phyloP scores from a whole-genome alignment of 2,888 invertebrate genomes.

The Cantharis lateralis region DNA sequence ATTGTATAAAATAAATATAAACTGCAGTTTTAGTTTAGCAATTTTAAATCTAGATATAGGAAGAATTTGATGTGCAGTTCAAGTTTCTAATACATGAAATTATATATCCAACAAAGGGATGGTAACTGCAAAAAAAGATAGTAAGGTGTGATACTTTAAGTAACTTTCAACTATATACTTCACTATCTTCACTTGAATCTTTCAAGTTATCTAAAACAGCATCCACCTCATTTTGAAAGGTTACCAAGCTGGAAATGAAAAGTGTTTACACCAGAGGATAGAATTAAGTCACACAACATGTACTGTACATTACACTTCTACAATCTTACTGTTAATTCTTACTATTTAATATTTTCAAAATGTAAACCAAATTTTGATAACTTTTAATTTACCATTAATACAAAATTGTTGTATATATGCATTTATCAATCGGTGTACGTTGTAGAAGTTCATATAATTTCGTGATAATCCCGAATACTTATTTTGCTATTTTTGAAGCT shows the following conservation, averaged over 20 bases:
- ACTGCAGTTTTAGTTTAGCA: background rate
- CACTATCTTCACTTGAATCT: slow-evolving; percentile 21
- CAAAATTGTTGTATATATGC: too few relatives aligned
- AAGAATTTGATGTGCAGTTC: background rate
- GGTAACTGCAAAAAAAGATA: slow-evolving; percentile 22
- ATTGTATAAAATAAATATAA: background rate
- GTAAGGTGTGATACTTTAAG: slow-evolving; percentile 13
- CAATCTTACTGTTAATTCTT: background rate
- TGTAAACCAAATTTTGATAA: background rate
- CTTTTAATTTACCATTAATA: too few relatives aligned
- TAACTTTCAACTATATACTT: slow-evolving; percentile 16
- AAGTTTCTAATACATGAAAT: background rate
- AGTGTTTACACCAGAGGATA: slow-evolving; percentile 10
- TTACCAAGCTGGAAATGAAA: slow-evolving; percentile 20
- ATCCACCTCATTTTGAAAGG: slow-evolving; percentile 23
- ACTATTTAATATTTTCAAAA: background rate
- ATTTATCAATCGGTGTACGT: too few relatives aligned
- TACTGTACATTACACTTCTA: background rate
- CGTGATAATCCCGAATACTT: background rate
- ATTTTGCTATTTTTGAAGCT: background rate
- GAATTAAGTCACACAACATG: slow-evolving; percentile 10
- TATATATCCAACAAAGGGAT: slow-evolving; percentile 9
- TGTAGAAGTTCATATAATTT: background rate
- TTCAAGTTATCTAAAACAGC: slow-evolving; percentile 26
- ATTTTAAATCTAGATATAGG: background rate